A percentile compares a stretch with the other conserved stretches of the same genome.
Evolutionary conservation across 2,797 vertebrate genomes (phyloP).

Genomic region (Pantherophis alleghaniensis): DNA sequence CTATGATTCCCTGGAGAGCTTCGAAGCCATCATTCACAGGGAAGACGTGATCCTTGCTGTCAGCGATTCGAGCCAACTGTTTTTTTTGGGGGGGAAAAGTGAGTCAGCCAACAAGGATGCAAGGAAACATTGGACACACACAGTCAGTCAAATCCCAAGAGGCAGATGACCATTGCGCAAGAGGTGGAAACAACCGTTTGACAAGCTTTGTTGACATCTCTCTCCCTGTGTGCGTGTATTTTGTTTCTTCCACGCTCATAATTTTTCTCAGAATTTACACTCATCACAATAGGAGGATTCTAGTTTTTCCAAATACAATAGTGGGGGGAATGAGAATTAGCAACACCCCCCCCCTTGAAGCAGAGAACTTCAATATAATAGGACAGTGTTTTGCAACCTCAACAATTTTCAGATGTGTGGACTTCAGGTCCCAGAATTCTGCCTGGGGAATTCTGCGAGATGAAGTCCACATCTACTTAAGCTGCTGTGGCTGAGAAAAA

Average conservation of each 20-base stretch:
- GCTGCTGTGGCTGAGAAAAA: not conserved
- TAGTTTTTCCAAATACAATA: not conserved
- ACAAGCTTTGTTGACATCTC: not conserved
- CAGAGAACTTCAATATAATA: not conserved
- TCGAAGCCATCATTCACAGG: conserved; percentile 96
- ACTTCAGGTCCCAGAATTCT: not conserved
- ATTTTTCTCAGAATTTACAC: not conserved
- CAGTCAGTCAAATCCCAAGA: not conserved
- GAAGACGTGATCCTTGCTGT: conserved; percentile 96
- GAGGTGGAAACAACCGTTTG: not conserved
- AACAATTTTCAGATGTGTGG: not conserved
- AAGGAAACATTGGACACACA: not conserved
- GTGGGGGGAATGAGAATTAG: not conserved
- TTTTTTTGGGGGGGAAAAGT: not conserved
- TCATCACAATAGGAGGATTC: not conserved
- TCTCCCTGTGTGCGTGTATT: not conserved
- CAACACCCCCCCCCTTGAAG: not conserved
- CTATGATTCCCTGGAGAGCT: conserved; percentile 93
- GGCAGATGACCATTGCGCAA: not conserved
- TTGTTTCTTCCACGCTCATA: not conserved
- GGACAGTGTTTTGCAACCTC: not conserved
- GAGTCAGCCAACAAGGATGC: conserved; percentile 32
- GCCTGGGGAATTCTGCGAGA: not conserved
- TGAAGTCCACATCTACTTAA: not conserved
- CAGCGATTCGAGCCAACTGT: conserved; percentile 95